Conservation (phyloP, 2,797 vertebrate species). For the Botia almorhae region DNA sequence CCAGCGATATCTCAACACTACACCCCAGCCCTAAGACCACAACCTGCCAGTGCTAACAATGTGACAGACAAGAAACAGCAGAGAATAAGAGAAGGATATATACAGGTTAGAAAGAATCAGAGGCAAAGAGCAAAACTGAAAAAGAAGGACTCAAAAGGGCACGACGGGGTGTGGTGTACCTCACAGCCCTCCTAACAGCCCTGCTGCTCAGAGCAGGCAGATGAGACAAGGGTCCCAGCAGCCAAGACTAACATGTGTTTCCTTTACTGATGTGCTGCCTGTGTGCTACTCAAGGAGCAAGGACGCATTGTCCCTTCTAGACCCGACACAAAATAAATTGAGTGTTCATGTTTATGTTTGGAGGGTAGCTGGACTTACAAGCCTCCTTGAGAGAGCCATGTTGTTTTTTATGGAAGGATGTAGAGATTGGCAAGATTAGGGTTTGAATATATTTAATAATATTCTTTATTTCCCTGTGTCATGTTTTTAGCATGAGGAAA, state of each 20-base stretch:
- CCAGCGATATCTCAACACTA: neutral
- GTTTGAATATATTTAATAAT: neutral
- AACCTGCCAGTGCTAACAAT: conserved; percentile 1
- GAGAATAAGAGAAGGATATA: neutral
- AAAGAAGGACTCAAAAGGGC: conserved; percentile 16
- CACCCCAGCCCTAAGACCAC: conserved; percentile 7
- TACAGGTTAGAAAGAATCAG: conserved; percentile 15
- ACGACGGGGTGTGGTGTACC: neutral
- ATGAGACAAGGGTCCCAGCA: conserved; percentile 21
- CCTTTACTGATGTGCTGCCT: conserved; percentile 46
- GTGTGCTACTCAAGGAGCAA: neutral
- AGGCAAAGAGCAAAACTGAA: neutral
- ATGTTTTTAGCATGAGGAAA: neutral
- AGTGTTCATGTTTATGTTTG: conserved; percentile 24
- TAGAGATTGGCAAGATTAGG: no score
- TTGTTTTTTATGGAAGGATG: neutral
- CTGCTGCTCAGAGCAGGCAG: conserved; percentile 13
- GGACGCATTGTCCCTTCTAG: conserved; percentile 8
- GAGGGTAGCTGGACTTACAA: neutral
- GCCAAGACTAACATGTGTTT: conserved; percentile 35
- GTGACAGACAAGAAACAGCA: neutral
- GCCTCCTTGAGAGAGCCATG: conserved; percentile 7
- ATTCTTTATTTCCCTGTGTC: no score
- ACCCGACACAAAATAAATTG: neutral
- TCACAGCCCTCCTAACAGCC: conserved; percentile 16